Evolutionary conservation across 2,888 invertebrate genomes (phyloP).

Genomic region (Papilio gigon): DNA sequence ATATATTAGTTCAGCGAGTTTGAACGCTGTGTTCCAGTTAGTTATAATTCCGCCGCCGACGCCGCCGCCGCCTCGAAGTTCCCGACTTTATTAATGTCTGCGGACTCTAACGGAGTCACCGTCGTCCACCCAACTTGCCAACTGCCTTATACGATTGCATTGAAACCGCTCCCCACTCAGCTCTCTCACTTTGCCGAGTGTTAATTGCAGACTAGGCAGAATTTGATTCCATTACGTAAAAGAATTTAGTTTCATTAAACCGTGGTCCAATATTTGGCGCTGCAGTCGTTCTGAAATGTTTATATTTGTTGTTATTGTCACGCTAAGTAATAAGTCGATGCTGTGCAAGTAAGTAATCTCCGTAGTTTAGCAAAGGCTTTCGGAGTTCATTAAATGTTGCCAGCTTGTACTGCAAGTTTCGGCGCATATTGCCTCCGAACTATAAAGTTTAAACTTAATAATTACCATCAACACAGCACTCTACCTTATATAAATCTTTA

Average conservation of each 20-base stretch:
- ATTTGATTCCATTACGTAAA: background rate
- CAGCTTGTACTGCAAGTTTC: constrained; percentile 7
- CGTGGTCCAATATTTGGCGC: background rate
- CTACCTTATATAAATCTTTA: background rate
- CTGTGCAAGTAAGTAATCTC: background rate
- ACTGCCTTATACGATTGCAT: constrained; percentile 9
- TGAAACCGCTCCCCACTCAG: background rate
- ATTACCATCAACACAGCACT: constrained; percentile 7
- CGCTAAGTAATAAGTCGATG: background rate
- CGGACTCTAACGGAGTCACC: background rate
- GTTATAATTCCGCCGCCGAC: constrained; percentile 4
- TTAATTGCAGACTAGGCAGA: constrained; percentile 3
- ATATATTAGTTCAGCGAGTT: constrained; percentile 11
- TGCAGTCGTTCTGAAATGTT: background rate
- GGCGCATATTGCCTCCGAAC: constrained; percentile 3
- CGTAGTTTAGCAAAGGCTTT: background rate
- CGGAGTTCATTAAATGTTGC: constrained; percentile 27
- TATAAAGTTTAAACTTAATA: constrained; percentile 7
- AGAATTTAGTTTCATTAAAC: background rate
- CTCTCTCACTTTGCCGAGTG: constrained; percentile 3
- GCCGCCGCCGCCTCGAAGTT: constrained; percentile 15
- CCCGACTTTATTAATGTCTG: constrained; percentile 28
- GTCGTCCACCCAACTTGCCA: constrained; percentile 6
- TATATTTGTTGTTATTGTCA: background rate
- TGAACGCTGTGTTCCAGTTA: constrained; percentile 10